A percentile compares a stretch with the other conserved stretches of the same genome.
phyloP scores from a whole-genome alignment of 2,797 vertebrate species.

The Pseudocheirus occidentalis region DNA sequence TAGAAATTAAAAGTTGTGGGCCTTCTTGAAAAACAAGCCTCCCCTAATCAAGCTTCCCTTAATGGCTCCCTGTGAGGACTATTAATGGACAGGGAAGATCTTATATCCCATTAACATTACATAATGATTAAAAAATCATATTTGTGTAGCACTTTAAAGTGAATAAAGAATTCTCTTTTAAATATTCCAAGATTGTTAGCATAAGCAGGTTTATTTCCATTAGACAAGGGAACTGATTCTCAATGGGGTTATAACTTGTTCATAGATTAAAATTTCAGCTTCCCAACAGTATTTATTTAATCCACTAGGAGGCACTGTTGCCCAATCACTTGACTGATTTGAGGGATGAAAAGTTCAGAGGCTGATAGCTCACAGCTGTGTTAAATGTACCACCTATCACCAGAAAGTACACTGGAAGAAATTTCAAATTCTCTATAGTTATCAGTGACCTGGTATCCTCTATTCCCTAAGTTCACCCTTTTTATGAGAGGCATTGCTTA shows the following conservation, averaged over 20 bases:
- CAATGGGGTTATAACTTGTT: not conserved
- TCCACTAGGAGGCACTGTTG: not conserved
- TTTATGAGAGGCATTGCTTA: not conserved
- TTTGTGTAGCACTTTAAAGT: not conserved
- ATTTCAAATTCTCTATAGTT: not conserved
- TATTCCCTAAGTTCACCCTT: not conserved
- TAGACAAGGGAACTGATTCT: not conserved
- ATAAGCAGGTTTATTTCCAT: not conserved
- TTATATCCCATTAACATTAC: too few relatives aligned
- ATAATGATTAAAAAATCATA: not conserved
- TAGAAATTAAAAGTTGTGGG: too few relatives aligned
- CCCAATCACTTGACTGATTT: not conserved
- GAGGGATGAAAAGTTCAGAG: not conserved
- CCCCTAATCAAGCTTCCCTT: too few relatives aligned
- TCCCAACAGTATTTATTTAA: not conserved
- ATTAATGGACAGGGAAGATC: too few relatives aligned
- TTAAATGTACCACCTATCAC: not conserved
- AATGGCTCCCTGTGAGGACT: too few relatives aligned
- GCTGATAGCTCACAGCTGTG: not conserved
- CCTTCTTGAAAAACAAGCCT: too few relatives aligned
- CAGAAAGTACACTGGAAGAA: not conserved
- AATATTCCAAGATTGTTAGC: not conserved
- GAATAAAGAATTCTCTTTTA: not conserved
- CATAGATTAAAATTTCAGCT: not conserved
- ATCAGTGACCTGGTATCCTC: not conserved